Base-by-base conservation (phyloP, 2,888 invertebrate genomes). In the Cheilosia grossa region DNA sequence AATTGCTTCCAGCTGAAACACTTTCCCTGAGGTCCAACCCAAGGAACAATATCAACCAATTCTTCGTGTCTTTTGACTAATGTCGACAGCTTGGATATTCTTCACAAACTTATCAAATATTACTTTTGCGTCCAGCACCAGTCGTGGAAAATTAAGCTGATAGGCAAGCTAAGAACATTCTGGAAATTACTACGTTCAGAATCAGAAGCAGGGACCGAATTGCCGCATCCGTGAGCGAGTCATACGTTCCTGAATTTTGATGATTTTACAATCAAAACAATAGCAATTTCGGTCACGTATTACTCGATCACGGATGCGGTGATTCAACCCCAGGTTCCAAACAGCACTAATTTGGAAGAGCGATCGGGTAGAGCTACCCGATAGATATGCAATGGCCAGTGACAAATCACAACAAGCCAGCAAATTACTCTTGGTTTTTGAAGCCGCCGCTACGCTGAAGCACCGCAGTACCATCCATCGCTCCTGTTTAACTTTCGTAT, bases 361-460 rank as follows among this genome's bases (percentile, higher is more conserved):
- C n/a, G 37, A 64, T 24, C 24, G 13, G 9, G 33, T 49, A 19
- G 64, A 64, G 37, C 47, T 64, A 21, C 64, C 64, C 1, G 51
- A 51, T n/a, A 64, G 51, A 15, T 49, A 37, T 19, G 19, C 37
- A 4, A 64, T 51, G 64, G 64, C 64, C 58, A 3, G 77, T 77
- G 2, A 33, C 30, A 17, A 86, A 83, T 33, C 74, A 64, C 21
- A 78, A 78, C 7, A 81, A 74, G 13, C 85, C 85, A 40, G 37
- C 10, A 82, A 80, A 51, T 9, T 86, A 10, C 73, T 75, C 30
- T 24, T 87, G 42, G 86, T 86, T 9, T 83, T 86, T 44, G 82
- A 82, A 59, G 86, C 75, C 27, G 86, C 83, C 10, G 81, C 86
- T n/a, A 21, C 30, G 85, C 87, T 17, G 80, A 82, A 17, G 74